These are phyloP conservation scores for Argyrosomus regius DNA, from an alignment of 2,797 vertebrate species.

Conservation along the genomic window DNA sequence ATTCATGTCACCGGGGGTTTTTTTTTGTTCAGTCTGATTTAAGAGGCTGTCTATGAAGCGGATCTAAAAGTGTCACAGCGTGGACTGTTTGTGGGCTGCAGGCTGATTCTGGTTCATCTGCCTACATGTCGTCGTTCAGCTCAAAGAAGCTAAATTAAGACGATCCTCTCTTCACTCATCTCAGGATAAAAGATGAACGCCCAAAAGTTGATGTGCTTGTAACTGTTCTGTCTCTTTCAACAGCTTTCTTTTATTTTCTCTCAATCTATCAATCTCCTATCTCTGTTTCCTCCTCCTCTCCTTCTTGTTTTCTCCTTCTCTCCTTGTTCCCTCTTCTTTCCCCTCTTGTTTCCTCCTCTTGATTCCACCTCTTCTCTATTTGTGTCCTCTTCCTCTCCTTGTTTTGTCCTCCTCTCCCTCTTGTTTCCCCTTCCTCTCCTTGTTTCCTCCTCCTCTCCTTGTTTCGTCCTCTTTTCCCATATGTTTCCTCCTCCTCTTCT, in stretches of 20 bases:
- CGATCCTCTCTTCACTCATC: conserved; percentile 26
- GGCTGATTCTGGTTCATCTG: conserved; percentile 11
- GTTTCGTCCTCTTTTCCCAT: too few relatives aligned
- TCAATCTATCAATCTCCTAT: neutral
- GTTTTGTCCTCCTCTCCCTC: too few relatives aligned
- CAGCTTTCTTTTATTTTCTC: neutral
- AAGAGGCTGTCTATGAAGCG: neutral
- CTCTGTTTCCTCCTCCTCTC: neutral
- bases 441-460: neutral
- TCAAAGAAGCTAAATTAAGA: conserved; percentile 51
- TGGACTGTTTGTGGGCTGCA: conserved; percentile 26
- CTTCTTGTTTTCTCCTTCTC: neutral
- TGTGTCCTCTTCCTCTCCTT: neutral
- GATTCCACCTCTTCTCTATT: neutral
- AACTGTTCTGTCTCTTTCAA: neutral
- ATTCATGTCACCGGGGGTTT: neutral
- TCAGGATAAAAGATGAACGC: conserved; percentile 14
- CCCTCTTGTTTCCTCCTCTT: too few relatives aligned
- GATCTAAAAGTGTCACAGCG: neutral
- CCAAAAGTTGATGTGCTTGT: conserved; percentile 8
- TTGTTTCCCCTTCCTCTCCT: neutral
- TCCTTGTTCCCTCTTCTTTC: neutral
- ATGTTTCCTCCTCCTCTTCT: neutral
- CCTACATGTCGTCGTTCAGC: conserved; percentile 6
- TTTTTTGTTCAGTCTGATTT: neutral